Evolutionary conservation across 2,888 invertebrate species (phyloP).

Genomic region (Catocala nupta): DNA sequence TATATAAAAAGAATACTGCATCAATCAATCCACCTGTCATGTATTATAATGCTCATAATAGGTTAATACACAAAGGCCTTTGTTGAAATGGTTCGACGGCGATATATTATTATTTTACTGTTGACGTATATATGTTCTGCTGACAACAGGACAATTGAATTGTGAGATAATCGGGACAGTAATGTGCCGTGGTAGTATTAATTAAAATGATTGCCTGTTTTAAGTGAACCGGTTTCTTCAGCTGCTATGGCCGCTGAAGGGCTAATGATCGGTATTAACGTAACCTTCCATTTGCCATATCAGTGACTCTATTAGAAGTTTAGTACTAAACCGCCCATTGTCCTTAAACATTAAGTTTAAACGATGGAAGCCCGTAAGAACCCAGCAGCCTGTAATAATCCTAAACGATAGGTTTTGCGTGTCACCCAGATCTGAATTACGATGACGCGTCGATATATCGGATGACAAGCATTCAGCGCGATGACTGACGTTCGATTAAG

Average conservation of each 20-base stretch:
- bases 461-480: slow-evolving; percentile 45
- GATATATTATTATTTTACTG: slow-evolving; percentile 1
- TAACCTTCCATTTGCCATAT: background rate
- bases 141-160: slow-evolving; percentile 5
- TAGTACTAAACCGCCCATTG: background rate
- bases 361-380: slow-evolving; percentile 17
- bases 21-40: slow-evolving; percentile 5
- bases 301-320: background rate
- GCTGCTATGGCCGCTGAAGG: background rate
- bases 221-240: background rate
- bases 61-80: slow-evolving; percentile 13
- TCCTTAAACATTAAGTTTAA: slow-evolving; percentile 1
- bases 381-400: slow-evolving; percentile 31
- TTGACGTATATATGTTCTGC: slow-evolving; percentile 12
- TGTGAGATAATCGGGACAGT: background rate
- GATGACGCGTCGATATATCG: slow-evolving; percentile 32
- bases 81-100: slow-evolving; percentile 4
- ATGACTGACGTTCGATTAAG: slow-evolving; percentile 52
- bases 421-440: slow-evolving; percentile 45
- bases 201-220: too few relatives aligned
- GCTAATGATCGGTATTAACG: background rate
- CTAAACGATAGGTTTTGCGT: slow-evolving; percentile 44
- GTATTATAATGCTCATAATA: slow-evolving; percentile 1
- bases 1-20: background rate
- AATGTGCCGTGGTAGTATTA: too few relatives aligned